Percentiles rank a stretch among this genome's conserved stretches.
phyloP scores from a whole-genome alignment of 92 coral and sea anemone species.

The Epizoanthus rinbou region DNA sequence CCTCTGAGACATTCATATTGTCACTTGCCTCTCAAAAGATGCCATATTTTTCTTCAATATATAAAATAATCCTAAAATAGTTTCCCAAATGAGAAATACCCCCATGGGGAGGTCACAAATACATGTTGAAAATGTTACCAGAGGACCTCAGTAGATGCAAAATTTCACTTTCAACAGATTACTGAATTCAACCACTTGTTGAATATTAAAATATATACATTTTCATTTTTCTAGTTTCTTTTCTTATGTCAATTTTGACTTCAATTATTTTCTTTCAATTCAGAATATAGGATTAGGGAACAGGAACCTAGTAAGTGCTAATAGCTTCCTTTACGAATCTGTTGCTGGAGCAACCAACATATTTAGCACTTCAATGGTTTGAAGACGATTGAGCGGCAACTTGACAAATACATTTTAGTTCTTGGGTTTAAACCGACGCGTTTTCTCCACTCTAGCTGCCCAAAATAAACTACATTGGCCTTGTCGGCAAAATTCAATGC shows the following conservation, averaged over 20 bases:
- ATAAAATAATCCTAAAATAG: too few relatives aligned
- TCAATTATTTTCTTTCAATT: conserved; percentile 17
- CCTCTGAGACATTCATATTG: too few relatives aligned
- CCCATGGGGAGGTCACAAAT: too few relatives aligned
- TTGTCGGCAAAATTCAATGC: too few relatives aligned
- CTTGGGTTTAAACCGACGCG: background rate
- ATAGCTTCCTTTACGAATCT: conserved; percentile 29
- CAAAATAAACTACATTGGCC: background rate
- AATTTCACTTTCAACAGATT: too few relatives aligned
- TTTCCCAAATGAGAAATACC: too few relatives aligned
- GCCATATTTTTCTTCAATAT: too few relatives aligned
- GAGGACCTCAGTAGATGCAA: too few relatives aligned
- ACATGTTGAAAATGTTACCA: too few relatives aligned
- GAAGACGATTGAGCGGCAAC: background rate
- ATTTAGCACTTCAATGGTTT: conserved; percentile 29
- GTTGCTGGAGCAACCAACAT: conserved; percentile 44
- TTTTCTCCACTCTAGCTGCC: background rate
- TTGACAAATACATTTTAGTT: background rate
- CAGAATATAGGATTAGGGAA: conserved; percentile 13
- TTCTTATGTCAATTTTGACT: conserved; percentile 5
- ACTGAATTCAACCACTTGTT: conserved; percentile 32
- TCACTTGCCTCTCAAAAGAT: too few relatives aligned
- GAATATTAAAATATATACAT: background rate
- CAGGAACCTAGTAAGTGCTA: conserved; percentile 32
- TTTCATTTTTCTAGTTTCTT: background rate